Percentiles rank a stretch among this genome's conserved stretches.
Evolutionary conservation across 1,140 invertebrate species (phyloP).

Genomic region (Adoxophyes honmai): DNA sequence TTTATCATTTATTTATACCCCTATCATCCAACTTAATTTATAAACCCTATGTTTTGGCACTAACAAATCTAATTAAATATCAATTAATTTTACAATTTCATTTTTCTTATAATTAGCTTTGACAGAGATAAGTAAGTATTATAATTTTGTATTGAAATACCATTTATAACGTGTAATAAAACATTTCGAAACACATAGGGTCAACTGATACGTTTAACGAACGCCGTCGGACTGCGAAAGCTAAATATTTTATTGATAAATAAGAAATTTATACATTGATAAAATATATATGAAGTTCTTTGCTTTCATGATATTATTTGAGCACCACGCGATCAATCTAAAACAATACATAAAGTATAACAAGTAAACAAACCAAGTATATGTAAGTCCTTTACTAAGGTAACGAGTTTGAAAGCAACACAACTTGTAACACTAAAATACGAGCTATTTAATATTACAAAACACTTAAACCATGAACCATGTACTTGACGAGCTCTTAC

Average conservation of each 20-base stretch:
- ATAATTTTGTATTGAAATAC: neutral
- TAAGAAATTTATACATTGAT: constrained; percentile 24
- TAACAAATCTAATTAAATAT: constrained; percentile 68
- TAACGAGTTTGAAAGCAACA: constrained; percentile 19
- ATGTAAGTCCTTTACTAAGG: constrained; percentile 16
- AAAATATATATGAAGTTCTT: constrained; percentile 29
- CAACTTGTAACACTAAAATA: neutral
- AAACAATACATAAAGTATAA: neutral
- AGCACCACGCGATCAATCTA: constrained; percentile 45
- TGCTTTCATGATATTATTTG: constrained; percentile 36
- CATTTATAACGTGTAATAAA: neutral
- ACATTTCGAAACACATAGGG: neutral
- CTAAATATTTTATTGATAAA: constrained; percentile 20
- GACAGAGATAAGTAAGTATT: constrained; percentile 17
- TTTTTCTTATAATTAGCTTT: constrained; percentile 30
- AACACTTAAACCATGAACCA: constrained; percentile 6
- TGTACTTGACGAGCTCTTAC: neutral
- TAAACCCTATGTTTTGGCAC: constrained; percentile 69
- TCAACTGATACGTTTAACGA: neutral
- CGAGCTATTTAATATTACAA: constrained; percentile 3
- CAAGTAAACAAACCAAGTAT: constrained; percentile 1
- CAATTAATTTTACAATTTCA: constrained; percentile 44
- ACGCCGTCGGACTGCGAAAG: constrained; percentile 16
- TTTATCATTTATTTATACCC: constrained; percentile 59
- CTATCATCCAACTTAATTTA: constrained; percentile 68